phyloP scores from a whole-genome alignment of 2,888 invertebrate genomes.

The Phalangium opilio region DNA sequence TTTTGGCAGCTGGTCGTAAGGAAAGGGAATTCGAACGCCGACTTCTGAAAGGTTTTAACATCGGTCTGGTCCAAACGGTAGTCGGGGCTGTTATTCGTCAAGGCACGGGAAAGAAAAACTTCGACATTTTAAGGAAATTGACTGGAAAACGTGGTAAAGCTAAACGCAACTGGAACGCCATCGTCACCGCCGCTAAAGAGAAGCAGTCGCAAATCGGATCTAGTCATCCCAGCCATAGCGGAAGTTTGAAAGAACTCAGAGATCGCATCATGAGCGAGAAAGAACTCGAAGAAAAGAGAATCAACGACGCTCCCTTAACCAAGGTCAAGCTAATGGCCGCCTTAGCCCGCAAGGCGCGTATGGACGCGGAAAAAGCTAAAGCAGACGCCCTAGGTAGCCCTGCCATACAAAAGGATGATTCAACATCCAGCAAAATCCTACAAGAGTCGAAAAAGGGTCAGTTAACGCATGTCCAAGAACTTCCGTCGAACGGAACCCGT shows the following conservation, averaged over 20 bases:
- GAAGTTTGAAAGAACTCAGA: not conserved
- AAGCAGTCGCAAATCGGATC: slow-evolving; percentile 15
- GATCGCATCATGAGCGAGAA: not conserved
- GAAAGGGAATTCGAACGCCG: slow-evolving; percentile 75
- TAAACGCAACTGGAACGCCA: slow-evolving; percentile 14
- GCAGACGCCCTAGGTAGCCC: too few species aligned
- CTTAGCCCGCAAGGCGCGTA: too few species aligned
- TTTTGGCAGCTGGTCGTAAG: slow-evolving; percentile 53
- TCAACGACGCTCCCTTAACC: not conserved
- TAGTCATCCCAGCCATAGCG: not conserved
- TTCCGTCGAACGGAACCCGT: too few species aligned
- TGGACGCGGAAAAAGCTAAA: too few species aligned
- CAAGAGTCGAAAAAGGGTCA: too few species aligned
- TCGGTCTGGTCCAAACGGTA: slow-evolving; percentile 51
- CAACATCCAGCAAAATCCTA: too few species aligned
- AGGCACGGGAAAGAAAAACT: slow-evolving; percentile 6
- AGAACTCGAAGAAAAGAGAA: not conserved
- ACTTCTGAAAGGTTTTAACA: slow-evolving; percentile 73
- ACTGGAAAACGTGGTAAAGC: slow-evolving; percentile 11
- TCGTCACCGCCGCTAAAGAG: slow-evolving; percentile 11
- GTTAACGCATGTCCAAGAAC: too few species aligned
- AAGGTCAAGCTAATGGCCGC: not conserved
- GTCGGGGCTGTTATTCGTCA: slow-evolving; percentile 34
- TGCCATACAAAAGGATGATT: too few species aligned
- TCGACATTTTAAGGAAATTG: slow-evolving; percentile 10